These are phyloP conservation scores for Otocyon megalotis DNA, from an alignment of 2,113 vertebrate genomes.

Conservation along the genomic window DNA sequence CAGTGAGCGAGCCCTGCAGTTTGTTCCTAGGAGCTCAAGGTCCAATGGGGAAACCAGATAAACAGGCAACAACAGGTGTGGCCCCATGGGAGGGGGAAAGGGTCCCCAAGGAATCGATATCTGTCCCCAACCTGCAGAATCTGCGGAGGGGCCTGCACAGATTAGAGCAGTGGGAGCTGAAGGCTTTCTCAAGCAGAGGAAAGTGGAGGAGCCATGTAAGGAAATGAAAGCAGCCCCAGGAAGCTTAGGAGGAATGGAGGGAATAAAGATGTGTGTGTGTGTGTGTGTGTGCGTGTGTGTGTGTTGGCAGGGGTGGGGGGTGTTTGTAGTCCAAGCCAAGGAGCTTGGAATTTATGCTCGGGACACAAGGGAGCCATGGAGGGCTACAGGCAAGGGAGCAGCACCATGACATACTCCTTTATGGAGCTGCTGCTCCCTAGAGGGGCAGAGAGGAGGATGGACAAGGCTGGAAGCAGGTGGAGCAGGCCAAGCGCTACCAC, in stretches of 20 bases:
- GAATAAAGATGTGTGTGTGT: not conserved
- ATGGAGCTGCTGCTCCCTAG: not conserved
- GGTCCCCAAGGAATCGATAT: not conserved
- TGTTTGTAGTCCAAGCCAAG: not conserved
- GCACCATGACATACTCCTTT: not conserved
- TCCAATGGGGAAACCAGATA: not conserved
- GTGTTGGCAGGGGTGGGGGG: rapidly evolving
- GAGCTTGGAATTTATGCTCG: not conserved
- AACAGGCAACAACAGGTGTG: rapidly evolving
- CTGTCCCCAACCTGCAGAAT: not conserved
- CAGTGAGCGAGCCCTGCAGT: rapidly evolving
- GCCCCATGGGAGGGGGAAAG: not conserved
- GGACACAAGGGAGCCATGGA: not conserved
- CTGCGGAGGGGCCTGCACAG: not conserved
- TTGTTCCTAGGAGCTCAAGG: not conserved
- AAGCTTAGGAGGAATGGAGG: too few species aligned
- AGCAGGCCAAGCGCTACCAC: not conserved
- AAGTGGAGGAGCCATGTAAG: not conserved
- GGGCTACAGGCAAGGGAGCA: not conserved
- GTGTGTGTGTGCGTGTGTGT: not conserved
- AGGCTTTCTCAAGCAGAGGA: not conserved
- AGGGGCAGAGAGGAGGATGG: not conserved
- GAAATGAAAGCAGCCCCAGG: not conserved
- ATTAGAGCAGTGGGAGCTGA: not conserved
- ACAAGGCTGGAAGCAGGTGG: not conserved